A percentile compares a stretch with the other conserved stretches of the same genome.
Conservation (phyloP, 1,140 invertebrate species). For the Drosophila santomea region DNA sequence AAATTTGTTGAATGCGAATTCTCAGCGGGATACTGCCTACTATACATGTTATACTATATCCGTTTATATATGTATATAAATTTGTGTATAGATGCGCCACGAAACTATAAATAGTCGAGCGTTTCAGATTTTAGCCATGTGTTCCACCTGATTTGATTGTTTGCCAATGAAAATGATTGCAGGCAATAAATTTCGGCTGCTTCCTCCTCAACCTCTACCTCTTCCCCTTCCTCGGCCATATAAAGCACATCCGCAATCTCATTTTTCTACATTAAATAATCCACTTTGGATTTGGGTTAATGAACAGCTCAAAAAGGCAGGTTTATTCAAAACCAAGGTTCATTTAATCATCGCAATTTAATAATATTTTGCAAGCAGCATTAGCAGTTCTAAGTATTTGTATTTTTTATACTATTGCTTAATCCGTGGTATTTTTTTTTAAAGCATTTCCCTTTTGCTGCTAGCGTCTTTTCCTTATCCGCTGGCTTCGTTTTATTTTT, state of each 20-base stretch:
- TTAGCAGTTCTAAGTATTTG: too few relatives aligned
- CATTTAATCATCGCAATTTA: too few relatives aligned
- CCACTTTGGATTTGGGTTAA: not conserved
- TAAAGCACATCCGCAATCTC: constrained; percentile 17
- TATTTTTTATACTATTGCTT: too few relatives aligned
- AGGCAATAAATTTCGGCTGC: constrained; percentile 52
- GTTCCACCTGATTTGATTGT: constrained; percentile 55
- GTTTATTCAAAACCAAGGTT: too few relatives aligned
- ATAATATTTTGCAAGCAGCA: too few relatives aligned
- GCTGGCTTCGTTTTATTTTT: constrained; percentile 22
- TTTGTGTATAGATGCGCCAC: not conserved
- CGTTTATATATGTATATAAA: too few relatives aligned
- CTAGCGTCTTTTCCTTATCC: not conserved
- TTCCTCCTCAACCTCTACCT: constrained; percentile 1
- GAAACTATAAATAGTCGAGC: constrained; percentile 45
- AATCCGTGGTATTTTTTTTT: not conserved
- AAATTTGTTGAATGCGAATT: constrained; percentile 49
- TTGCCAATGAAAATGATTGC: constrained; percentile 67
- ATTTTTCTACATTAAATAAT: not conserved
- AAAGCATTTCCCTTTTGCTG: not conserved
- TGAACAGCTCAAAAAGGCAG: not conserved
- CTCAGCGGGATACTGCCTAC: constrained; percentile 24
- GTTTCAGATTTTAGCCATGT: constrained; percentile 24
- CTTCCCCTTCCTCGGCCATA: not conserved
- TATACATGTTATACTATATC: too few relatives aligned